Base-by-base conservation (phyloP, 1,140 invertebrate species). In the Apocrypta bakeri region DNA sequence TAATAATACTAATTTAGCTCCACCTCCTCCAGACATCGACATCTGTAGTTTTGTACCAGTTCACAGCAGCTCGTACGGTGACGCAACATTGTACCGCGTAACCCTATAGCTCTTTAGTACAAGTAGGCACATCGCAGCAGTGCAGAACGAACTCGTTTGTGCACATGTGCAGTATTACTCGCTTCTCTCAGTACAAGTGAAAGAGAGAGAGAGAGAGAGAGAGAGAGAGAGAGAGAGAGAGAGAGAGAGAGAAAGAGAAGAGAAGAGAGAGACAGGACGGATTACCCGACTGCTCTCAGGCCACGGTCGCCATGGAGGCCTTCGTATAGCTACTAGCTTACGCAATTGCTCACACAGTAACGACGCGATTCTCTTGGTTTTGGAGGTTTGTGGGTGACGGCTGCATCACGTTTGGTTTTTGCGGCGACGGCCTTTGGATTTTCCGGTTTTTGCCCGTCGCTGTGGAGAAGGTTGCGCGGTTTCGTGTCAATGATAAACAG, bases 261-360 rank as follows among this genome's bases (percentile, higher is more conserved):
- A n/a, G n/a, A 33, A 42, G 66, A 68, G 69, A 69, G 75, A 71
- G 56, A 33, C 75, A 25, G 75, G 64, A 40, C 56, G 48, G 48
- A 78, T 78, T 69, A 64, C 83, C 85, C 82, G 84, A 81, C 8
- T 25, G 85, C 84, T 85, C 86, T 85, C 88, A 86, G 90, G 89
- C 88, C 88, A 91, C 87, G 89, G 89, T 89, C 90, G 88, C 84
- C 86, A 83, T 71, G 87, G 88, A 88, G 89, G 88, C 89, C 90
- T 89, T 91, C 87, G 87, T 81, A 84, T 82, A 63, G 66, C 81
- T 63, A 72, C 33, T 27, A 40, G 84, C 84, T 86, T 88, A 88
- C 85, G 88, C 86, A 87, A 87, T 85, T 66, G 24, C 24, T 21
- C 48, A n/a, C 48, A 56, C 1, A 17, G 48, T n/a, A 21, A 21